Percentiles rank a stretch among this genome's conserved stretches.
These are phyloP conservation scores for Euleptes europaea DNA, from an alignment of 2,113 vertebrate genomes.

Conservation along the genomic window DNA sequence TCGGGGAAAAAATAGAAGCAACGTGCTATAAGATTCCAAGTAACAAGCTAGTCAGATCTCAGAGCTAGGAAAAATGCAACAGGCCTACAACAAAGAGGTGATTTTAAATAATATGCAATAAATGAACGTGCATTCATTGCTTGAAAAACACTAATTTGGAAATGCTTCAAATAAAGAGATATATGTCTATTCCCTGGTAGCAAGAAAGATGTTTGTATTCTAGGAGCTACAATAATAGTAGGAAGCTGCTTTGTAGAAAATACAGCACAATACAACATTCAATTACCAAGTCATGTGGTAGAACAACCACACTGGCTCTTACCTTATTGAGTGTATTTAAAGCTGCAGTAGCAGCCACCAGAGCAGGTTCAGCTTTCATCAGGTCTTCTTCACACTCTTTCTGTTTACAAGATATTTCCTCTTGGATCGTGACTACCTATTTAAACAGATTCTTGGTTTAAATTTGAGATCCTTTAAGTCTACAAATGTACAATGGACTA, in stretches of 20 bases:
- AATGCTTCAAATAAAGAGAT: background rate
- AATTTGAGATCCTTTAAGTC: background rate
- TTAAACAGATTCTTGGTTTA: constrained; percentile 2
- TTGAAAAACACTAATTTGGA: background rate
- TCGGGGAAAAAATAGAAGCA: background rate
- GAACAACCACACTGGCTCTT: background rate
- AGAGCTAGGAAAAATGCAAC: background rate
- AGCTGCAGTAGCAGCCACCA: constrained; percentile 79
- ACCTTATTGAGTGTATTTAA: constrained; percentile 87
- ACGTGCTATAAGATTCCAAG: background rate
- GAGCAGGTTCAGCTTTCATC: constrained; percentile 81
- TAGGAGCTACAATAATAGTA: background rate
- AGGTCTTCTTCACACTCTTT: constrained; percentile 83
- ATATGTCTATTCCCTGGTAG: background rate
- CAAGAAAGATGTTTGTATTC: background rate
- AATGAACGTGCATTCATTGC: background rate
- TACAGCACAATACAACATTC: background rate
- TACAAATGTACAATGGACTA: background rate
- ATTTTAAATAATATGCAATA: background rate
- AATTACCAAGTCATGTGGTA: too few species aligned
- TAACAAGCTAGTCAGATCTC: background rate
- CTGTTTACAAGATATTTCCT: constrained; percentile 80
- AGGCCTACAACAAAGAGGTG: background rate
- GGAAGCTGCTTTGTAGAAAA: background rate
- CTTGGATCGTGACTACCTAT: constrained; percentile 82